Percentiles rank a stretch among this genome's conserved stretches.
These are phyloP conservation scores for Pectinophora gossypiella DNA, from an alignment of 1,140 invertebrate genomes.

Conservation along the genomic window DNA sequence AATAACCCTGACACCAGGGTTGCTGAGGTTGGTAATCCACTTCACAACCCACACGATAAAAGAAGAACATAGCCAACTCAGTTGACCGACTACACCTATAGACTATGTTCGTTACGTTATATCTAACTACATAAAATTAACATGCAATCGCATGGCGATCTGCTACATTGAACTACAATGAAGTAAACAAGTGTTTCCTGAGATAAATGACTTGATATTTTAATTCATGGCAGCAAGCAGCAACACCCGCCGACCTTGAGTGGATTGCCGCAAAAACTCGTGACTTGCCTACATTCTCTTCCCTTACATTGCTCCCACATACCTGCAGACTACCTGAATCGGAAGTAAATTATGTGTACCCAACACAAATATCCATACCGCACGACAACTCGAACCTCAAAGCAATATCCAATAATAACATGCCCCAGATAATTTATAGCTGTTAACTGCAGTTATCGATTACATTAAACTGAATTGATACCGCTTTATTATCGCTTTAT, in stretches of 20 bases:
- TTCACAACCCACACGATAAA: too few species aligned
- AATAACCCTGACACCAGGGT: too few species aligned
- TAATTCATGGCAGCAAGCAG: conserved; percentile 22
- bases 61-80: too few species aligned
- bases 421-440: not conserved
- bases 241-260: conserved; percentile 30
- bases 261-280: conserved; percentile 25
- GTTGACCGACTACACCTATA: too few species aligned
- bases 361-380: not conserved
- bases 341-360: not conserved
- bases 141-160: not conserved
- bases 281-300: conserved; percentile 30
- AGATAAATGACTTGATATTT: conserved; percentile 16
- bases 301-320: conserved; percentile 13
- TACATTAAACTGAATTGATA: not conserved
- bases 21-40: too few species aligned
- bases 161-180: not conserved
- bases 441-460: not conserved
- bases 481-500: not conserved
- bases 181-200: conserved; percentile 3
- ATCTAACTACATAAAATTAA: not conserved
- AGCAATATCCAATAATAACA: not conserved
- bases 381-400: too few species aligned
- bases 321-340: not conserved
- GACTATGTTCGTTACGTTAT: too few species aligned